Base-by-base conservation (phyloP, 2,888 invertebrate genomes). In the Phania funesta region DNA sequence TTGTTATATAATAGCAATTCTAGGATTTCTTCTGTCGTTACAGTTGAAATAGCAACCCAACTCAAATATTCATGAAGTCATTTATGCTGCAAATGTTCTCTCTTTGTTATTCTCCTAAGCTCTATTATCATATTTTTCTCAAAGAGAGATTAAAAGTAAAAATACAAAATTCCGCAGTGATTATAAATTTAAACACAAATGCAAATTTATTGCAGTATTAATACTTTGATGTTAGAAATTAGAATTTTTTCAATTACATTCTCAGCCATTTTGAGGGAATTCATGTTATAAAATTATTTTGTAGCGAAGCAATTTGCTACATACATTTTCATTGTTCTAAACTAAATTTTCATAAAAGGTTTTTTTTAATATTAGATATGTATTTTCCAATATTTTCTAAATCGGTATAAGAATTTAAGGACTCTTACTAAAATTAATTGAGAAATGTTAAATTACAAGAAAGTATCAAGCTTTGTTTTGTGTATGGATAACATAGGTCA, bases 1-100 rank as follows among this genome's bases (percentile, higher is more conserved):
- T 24, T 62, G 16, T 38, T 41, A 16, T 64, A 50, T 20, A 24
- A 18, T n/a, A n/a, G n/a, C n/a, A 48, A 41, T 52, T 80, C 20
- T 74, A 18, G 7, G n/a, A 41, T 44, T 58, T 44, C 6, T 60
- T n/a, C 9, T 41, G 26, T 20, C 22, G 41, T 60, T 67, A 24
- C 50, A 58, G 67, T 54, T 81, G 46, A 73, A 67, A 77, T 73
- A 62, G 18, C 73, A 77, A 41, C 11, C 20, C 68, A 48, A 38
- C 68, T 77, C 56, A 81, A 67, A 67, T 73, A 81, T 81, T 68
- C 62, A 81, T 81, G 22, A 54, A 73, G 54, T 41, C 77, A 73
- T 77, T 73, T 52, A 77, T 62, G 60, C n/a, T 50, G 20, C 18
- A 46, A 71, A 54, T 68, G 20, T 48, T 24, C 35, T 41, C 29